Base-by-base conservation (phyloP, 2,113 vertebrate genomes). In the Cephalopterus ornatus region DNA sequence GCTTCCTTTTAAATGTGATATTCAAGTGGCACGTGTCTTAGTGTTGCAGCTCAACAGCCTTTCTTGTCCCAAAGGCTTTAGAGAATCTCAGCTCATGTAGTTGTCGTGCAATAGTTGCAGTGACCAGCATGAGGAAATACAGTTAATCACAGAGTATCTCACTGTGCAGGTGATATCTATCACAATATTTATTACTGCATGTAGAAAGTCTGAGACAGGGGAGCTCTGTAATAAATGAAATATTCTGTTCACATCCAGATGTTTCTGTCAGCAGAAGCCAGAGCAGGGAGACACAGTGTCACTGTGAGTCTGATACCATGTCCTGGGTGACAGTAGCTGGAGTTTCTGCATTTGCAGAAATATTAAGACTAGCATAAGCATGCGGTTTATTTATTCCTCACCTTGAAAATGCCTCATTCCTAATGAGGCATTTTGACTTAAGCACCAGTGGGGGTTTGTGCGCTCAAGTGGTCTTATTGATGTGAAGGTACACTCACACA, bases 401-500 rank as follows among this genome's bases (percentile, higher is more conserved):
- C 33, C 39, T 81, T 81, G 55, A 46, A 58, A 77, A 20, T 16
- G 28, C 26, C 20, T 30, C 0, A 0, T 55, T 74, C 61, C 49
- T 50, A 14, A 50, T 26, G 24, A 50, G 49, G 49, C 49, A 50
- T 50, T 50, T 50, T 15, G 14, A 50, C 42, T 27, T 27, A 5
- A 47, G n/a, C 10, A 32, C 30, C 35, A 44, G 5, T 35, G 24
- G 47, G 20, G 11, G 33, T 88, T 75, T 92, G 32, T 93, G 46
- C 12, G 12, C 27, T 67, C 2, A 1, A 30, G 26, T 42, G 33
- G 1, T 4, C 30, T 68, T 59, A 11, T 1, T 63, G 33, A 7
- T 39, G 4, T 0, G 23, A 80, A 68, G 23, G 18, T 27, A 12
- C 22, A 7, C 8, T n/a, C 17, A 3, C 7, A 24, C 9, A 1